These are phyloP conservation scores for Plutomurus gul DNA, from an alignment of 1,140 invertebrate genomes.

Conservation along the genomic window DNA sequence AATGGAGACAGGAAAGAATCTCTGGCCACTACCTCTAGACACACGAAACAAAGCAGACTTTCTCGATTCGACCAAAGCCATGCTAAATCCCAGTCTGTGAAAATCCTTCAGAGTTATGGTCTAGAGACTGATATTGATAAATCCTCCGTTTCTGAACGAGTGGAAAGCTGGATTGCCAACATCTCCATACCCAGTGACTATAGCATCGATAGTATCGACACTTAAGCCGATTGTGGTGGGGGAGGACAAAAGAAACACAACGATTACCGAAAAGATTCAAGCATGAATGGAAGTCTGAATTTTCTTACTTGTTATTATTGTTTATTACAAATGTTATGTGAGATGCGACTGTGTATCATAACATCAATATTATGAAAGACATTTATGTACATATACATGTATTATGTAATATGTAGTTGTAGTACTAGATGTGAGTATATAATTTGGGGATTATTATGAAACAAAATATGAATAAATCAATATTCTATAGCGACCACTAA, in stretches of 20 bases:
- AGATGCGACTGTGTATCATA: neutral
- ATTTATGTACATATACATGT: neutral
- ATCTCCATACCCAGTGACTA: neutral
- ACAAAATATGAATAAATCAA: no score
- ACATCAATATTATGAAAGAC: neutral
- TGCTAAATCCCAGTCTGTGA: neutral
- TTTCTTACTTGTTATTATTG: neutral
- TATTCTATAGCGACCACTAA: no score
- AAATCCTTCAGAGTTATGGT: conserved; percentile 1
- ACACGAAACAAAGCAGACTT: neutral
- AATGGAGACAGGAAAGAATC: neutral
- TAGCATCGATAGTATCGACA: neutral
- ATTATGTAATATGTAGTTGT: neutral
- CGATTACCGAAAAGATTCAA: neutral
- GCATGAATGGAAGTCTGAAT: conserved; percentile 4
- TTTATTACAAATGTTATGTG: neutral
- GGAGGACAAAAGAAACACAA: no score
- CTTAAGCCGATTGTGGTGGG: no score
- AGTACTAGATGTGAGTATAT: neutral
- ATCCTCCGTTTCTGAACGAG: conserved; percentile 2
- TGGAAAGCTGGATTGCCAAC: conserved; percentile 32
- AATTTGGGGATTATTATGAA: no score
- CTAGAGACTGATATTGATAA: conserved; percentile 28
- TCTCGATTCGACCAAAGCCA: neutral
- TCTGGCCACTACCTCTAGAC: neutral